Evolutionary conservation across 2,888 invertebrate genomes (phyloP).

Genomic region (Megaustenia siamemsis): DNA sequence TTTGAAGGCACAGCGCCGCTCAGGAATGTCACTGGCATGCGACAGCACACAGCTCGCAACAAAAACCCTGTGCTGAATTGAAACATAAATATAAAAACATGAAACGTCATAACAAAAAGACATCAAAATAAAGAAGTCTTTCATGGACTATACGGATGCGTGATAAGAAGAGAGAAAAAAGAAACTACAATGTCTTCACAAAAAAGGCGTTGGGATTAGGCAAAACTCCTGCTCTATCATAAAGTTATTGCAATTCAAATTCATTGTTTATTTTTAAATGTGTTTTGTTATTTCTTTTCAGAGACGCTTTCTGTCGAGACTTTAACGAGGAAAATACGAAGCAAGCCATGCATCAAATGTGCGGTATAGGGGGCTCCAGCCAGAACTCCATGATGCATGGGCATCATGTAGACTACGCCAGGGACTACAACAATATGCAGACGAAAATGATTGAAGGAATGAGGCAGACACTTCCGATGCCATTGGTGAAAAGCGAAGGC

Average conservation of each 20-base stretch:
- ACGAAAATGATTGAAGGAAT: slow-evolving; percentile 57
- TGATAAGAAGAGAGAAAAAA: not conserved
- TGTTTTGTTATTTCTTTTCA: slow-evolving; percentile 30
- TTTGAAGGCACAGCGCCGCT: not conserved
- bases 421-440: slow-evolving; percentile 51
- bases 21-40: not conserved
- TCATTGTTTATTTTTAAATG: not conserved
- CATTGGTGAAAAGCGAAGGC: slow-evolving; percentile 55
- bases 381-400: slow-evolving; percentile 47
- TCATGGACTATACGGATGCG: not conserved
- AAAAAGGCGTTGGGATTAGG: not conserved
- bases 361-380: slow-evolving; percentile 49
- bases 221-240: not conserved
- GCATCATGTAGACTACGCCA: slow-evolving; percentile 29
- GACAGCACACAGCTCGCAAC: not conserved
- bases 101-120: not conserved
- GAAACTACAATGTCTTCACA: not conserved
- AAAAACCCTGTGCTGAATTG: not conserved
- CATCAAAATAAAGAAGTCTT: not conserved
- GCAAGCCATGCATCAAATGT: slow-evolving; percentile 58
- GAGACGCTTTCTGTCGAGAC: slow-evolving; percentile 56
- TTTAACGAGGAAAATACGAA: slow-evolving; percentile 57
- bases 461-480: slow-evolving; percentile 53
- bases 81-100: not conserved
- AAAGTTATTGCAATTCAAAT: not conserved